Base-by-base conservation (phyloP, 1,140 invertebrate species). In the Sycophaga agraensis region DNA sequence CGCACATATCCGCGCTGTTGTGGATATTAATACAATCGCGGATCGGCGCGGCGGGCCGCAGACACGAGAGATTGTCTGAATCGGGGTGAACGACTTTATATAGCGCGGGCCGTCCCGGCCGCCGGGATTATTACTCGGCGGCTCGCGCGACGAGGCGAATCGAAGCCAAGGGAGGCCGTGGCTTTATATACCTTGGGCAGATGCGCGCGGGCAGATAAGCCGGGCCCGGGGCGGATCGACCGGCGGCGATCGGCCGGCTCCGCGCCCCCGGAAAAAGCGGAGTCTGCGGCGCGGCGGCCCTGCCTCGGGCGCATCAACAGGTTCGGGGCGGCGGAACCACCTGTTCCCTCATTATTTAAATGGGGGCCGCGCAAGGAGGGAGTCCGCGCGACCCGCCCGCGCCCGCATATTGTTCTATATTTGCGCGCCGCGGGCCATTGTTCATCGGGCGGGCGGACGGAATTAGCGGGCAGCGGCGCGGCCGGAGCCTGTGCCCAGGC, bases 11-110 rank as follows among this genome's bases (percentile, higher is more conserved):
- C 71, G 74, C 72, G 75, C n/a, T 79, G 77, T 79, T 77, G 79
- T 81, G n/a, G 79, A 81, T 81, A 81, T 81, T 81, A 81, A 81
- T 81, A 81, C 78, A 81, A 81, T 80, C 76, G 76, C 76, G 75
- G 74, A 81, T 81, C 77, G 79, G 76, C 26, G 9, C 68, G 66
- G 68, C 74, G 70, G 75, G 74, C 74, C 72, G 74, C 75, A 81
- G 78, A 81, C 78, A 75, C 73, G 79, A 80, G 77, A 80, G 77
- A 81, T 81, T 80, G 78, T 79, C 79, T 79, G 78, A 81, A 81
- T 80, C 79, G 79, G 79, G 79, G 79, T 81, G 79, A 81, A 81
- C 76, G 79, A 81, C 79, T 81, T 80, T 80, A 80, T 80, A 79
- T 79, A 80, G 77, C 74, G 73, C 76, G 28, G 28, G 34, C 21